Evolutionary conservation across 1,140 invertebrate genomes (phyloP), one percentile per base, ranked within the genome.

Genomic region (Heterodera carotae): DNA sequence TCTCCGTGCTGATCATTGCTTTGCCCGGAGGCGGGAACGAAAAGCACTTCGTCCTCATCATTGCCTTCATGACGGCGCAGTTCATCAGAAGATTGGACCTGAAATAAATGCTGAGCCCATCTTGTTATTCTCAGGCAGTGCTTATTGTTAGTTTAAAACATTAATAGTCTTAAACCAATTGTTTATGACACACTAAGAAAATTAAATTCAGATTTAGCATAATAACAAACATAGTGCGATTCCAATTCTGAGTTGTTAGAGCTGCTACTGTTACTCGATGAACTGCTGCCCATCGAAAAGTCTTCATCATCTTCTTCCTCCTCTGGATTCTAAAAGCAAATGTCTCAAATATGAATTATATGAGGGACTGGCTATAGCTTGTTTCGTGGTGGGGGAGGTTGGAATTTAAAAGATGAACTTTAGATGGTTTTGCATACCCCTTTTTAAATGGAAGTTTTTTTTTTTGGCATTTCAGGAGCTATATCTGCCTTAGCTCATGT

Each of bases 271-370:
- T 27, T 66, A 27, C 48, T 56, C 48, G 48, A 22, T 56, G 48
- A 56, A 56, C 48, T 56, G 48, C 48, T 56, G 1, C 62, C 62
- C 62, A 66, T 25, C 5, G 72, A 33, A 59, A 62, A 74, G 64
- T 43, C 64, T 22, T 71, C 69, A n/a, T 74, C 70, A 27, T 73
- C 70, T 34, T 73, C 70, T 60, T 73, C 72, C 34, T 74, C 72
- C 34, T 74, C 72, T 25, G 72, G 72, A 74, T 74, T 74, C 64
- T 53, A 29, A 66, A 29, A 8, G 7, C 25, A 66, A 27, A 29
- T 34, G 25, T 7, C n/a, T n/a, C n/a, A n/a, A n/a, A n/a, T n/a
- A n/a, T n/a, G n/a, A n/a, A n/a, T n/a, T n/a, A n/a, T n/a, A n/a
- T n/a, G n/a, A n/a, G n/a, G n/a, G n/a, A n/a, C n/a, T n/a, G n/a